Conservation (phyloP, 1,140 invertebrate genomes). For the Campodea augens region DNA sequence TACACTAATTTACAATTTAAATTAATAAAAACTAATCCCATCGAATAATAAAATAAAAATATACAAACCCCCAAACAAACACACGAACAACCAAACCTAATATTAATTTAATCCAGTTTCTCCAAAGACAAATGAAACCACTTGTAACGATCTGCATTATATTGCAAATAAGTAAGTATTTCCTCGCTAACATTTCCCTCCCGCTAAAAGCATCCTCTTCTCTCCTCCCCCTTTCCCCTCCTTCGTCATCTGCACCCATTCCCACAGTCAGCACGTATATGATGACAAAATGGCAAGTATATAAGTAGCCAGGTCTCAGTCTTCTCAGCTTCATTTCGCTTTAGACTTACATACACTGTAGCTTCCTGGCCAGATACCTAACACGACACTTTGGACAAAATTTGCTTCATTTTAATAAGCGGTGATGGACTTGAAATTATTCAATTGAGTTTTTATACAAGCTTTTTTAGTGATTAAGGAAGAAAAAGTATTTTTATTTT, state of each 20-base stretch:
- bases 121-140: too few relatives aligned
- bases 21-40: too few relatives aligned
- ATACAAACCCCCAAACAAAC: too few relatives aligned
- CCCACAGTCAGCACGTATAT: conserved; percentile 13
- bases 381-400: neutral
- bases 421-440: neutral
- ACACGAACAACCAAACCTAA: too few relatives aligned
- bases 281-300: conserved; percentile 18
- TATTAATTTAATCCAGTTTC: too few relatives aligned
- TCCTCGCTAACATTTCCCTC: neutral
- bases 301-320: conserved; percentile 15
- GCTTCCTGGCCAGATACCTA: conserved; percentile 1
- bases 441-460: neutral
- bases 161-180: too few relatives aligned
- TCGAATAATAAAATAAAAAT: too few relatives aligned
- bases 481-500: neutral
- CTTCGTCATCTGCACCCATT: conserved; percentile 12
- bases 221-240: conserved; percentile 10
- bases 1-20: too few relatives aligned
- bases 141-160: too few relatives aligned
- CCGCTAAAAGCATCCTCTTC: neutral
- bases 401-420: neutral
- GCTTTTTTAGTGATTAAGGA: neutral
- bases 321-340: conserved; percentile 11
- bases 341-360: conserved; percentile 11